Base-by-base conservation (phyloP, 2,888 invertebrate species). In the Cynaeus angustus region DNA sequence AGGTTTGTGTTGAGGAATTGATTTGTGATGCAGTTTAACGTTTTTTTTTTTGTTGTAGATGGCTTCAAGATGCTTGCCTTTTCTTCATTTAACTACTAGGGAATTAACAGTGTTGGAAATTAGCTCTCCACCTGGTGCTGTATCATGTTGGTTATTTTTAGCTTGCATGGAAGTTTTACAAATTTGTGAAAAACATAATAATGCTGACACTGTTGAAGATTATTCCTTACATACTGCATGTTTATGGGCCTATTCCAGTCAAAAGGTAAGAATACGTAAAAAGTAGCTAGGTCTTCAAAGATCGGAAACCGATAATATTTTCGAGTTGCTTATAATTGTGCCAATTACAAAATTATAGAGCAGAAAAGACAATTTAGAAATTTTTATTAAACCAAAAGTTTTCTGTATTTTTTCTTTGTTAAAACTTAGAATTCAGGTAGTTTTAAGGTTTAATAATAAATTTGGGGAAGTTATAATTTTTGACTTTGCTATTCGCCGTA, bases 91-190 rank as follows among this genome's bases (percentile, higher is more conserved):
- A 74, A 95, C 95, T 45, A 86, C 96, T 41, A 91, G 94, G 59
- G 98, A 98, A 85, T 85, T 98, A 55, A 88, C 91, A 21, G 88
- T 96, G 38, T 87, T 98, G 13, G 94, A 95, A 81, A 91, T 96
- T 16, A 88, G 88, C 53, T 89, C 91, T 62, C 93, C 94, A 26
- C 90, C 91, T 13, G 98, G 98, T 37, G 94, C 97, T 0, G 87
- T 95, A 0, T 91, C 94, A 30, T 97, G 96, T 82, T 98, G 98
- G 98, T 92, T 96, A 67, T 96, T 97, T 81, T 89, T 98, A 0
- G 96, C 96, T 69, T 94, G 95, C 70, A 88, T 96, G 68, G 97
- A 98, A 85, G 94, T 85, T 14, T 85, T 98, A 61, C 90, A 94
- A 55, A 91, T 93, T 0, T 96, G 96, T 83, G 92, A 94, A 76